Base-by-base conservation (phyloP, 2,113 vertebrate genomes). In the Falco punctatus region DNA sequence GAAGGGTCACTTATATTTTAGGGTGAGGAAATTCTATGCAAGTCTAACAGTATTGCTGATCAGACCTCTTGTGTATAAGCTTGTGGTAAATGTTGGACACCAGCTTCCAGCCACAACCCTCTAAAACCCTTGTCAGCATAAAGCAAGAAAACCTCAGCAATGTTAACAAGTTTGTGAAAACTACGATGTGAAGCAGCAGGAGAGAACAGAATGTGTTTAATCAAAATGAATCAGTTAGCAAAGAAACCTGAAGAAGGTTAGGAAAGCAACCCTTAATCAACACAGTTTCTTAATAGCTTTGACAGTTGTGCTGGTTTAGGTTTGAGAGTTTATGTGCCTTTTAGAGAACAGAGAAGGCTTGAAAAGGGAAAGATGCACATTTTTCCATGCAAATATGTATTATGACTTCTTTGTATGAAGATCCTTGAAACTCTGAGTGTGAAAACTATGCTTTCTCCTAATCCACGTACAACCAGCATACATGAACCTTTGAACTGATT, bases 111-210 rank as follows among this genome's bases (percentile, higher is more conserved):
- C 81, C 81, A 59, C 54, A 89, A 46, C 33, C 78, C 33, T 79
- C 52, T 78, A 48, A 92, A 94, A 80, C 11, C 4, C 42, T 87
- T 90, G 62, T 93, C 81, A 95, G 75, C 70, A 83, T n/a, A 78
- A 96, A 54, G 74, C 92, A 86, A 88, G 69, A 59, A 94, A 92
- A 88, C 33, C 40, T 88, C 81, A 95, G 13, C 13, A 86, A 46
- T 84, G 23, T 66, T 73, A 92, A 86, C 33, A 96, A 66, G 8
- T 44, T 54, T 62, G 14, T 87, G 80, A 94, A 93, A 96, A 51
- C 8, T 80, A 33, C 28, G 8, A 71, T 46, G 27, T 72, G 80
- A 90, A 72, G 28, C 86, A 92, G 38, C 65, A 95, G 92, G 27
- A 64, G 40, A 94, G 72, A 94, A 82, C n/a, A 90, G 40, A 44